Evolutionary conservation across 1,140 invertebrate genomes (phyloP), one percentile per base, ranked within the genome.

Genomic region (Trichonephila inaurata): DNA sequence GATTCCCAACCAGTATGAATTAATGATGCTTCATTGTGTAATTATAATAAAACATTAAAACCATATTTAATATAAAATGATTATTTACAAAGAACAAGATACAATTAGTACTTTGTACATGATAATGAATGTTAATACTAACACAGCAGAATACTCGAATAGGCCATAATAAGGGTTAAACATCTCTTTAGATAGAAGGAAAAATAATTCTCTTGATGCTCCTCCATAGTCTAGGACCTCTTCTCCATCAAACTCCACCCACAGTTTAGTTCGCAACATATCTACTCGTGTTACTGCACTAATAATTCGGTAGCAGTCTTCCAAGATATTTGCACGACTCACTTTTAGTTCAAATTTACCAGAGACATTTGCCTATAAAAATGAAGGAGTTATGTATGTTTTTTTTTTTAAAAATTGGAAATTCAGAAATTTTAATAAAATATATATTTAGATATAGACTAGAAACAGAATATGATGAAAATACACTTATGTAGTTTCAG

Each of bases 121-220:
- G 1, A 51, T 51, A 51, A 10, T 51, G 51, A 51, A 12, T 44
- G 7, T 2, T 2, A 69, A 24, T 85, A 96, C 97, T 97, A 96
- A 98, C 98, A 99, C 99, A 21, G 99, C 99, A 19, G 99, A 99
- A 96, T 99, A 99, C 96, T 99, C 99, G 96, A 99, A 99, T 24
- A 99, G 97, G 0, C 99, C 99, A 96, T 99, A 99, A 95, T 99
- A 99, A 1, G 99, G 99, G 96, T 99, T 99, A 96, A 99, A 99
- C 98, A 99, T 99, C 97, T 99, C 99, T 96, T 99, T 99, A 0
- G 99, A 99, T 51, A 99, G 96, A 58, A 99, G 97, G 96, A 99
- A 99, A 96, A 99, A 99, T 98, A 99, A 99, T 97, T 99, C 99
- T 94, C 98, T 96, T 24, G 98, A 98, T 82, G 99, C 97, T 90